Conservation (phyloP, 2,888 invertebrate species). For the Ophioninae sp. region DNA sequence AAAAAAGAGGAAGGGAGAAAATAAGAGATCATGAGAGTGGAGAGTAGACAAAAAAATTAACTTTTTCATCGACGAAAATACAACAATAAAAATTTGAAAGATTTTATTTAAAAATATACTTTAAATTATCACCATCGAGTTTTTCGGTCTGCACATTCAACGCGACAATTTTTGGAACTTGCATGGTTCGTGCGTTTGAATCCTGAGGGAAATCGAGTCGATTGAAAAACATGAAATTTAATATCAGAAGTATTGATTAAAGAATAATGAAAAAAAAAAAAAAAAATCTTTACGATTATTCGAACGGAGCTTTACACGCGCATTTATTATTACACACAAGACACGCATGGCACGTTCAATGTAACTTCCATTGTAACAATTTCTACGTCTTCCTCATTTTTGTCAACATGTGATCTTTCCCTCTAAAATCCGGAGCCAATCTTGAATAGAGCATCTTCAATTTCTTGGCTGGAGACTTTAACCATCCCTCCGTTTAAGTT, state of each 20-base stretch:
- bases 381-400: not conserved
- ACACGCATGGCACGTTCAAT: not conserved
- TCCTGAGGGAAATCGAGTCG: not conserved
- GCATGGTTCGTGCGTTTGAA: not conserved
- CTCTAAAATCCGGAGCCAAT: constrained; percentile 24
- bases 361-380: not conserved
- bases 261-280: not conserved
- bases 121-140: not conserved
- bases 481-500: not conserved
- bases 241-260: not conserved
- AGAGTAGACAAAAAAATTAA: too few species aligned
- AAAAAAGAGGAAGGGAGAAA: too few species aligned
- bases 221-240: not conserved
- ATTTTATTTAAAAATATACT: not conserved
- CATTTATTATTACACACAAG: not conserved
- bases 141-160: not conserved
- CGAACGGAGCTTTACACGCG: not conserved
- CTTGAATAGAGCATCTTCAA: constrained; percentile 68
- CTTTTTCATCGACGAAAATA: too few species aligned
- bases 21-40: too few species aligned
- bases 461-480: constrained; percentile 66
- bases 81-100: too few species aligned
- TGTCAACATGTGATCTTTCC: constrained; percentile 5
- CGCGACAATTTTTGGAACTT: not conserved
- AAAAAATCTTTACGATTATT: not conserved